Base-by-base conservation (phyloP, 2,797 vertebrate species). In the Thamnophis elegans region DNA sequence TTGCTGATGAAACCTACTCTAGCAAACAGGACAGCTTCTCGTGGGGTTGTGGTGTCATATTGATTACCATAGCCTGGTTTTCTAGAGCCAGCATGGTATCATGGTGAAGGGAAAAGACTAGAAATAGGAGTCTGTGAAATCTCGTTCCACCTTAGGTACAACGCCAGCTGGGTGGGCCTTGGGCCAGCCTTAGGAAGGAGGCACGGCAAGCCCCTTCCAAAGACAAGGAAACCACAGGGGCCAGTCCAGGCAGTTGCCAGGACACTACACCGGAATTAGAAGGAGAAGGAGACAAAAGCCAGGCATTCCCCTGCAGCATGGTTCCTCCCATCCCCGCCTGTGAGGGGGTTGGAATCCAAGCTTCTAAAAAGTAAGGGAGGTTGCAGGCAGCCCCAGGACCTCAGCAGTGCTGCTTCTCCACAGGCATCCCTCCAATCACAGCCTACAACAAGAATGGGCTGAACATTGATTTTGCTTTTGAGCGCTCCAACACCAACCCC, bases 401-500 rank as follows among this genome's bases (percentile, higher is more conserved):
- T 92, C 93, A 4, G 55, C 93, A 93, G 58, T 12, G 85, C 28
- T 93, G 25, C 93, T 91, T 47, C 91, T 95, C 89, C 93, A 0
- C 93, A 99, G 99, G 98, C 96, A 99, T 99, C 96, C 99, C 99
- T 91, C 98, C 99, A 14, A 99, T 99, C 98, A 99, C 98, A 9
- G 99, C 99, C 0, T 99, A 99, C 97, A 99, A 98, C 97, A 99
- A 99, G 97, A 99, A 99, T n/a, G 99, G 99, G 60, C 98, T 99
- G 96, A 99, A 99, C 98, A 99, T 99, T 96, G 99, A 99, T 94
- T 99, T 99, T 97, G 99, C 98, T 53, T 99, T 99, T 96, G 99
- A 99, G 97, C 98, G 99, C 96, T 99, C 99, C 65, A 99, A 99
- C 96, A 99, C 98, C 91, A 99, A 99, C 94, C 99, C 99, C 91